A percentile compares a stretch with the other conserved stretches of the same genome.
These are phyloP conservation scores for Homarus gammarus DNA, from an alignment of 2,888 invertebrate genomes.

Conservation along the genomic window DNA sequence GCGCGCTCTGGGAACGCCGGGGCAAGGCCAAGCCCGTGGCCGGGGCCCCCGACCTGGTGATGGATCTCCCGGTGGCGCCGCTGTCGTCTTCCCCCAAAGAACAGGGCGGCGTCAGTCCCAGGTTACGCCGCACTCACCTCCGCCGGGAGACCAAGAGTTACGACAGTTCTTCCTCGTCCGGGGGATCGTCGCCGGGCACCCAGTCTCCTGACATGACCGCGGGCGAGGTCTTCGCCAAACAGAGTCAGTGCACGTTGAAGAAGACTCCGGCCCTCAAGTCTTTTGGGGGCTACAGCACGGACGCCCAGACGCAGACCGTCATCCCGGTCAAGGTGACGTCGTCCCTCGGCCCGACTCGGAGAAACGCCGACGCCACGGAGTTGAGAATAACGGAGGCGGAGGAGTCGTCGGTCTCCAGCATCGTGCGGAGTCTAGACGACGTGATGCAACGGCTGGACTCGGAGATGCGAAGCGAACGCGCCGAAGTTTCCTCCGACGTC, in stretches of 20 bases:
- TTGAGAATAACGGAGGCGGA: slow-evolving; percentile 72
- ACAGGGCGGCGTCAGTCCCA: slow-evolving; percentile 65
- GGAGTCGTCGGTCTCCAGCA: slow-evolving; percentile 71
- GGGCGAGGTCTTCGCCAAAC: slow-evolving; percentile 88
- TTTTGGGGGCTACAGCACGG: slow-evolving; percentile 73
- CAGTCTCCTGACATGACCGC: slow-evolving; percentile 83
- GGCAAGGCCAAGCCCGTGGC: slow-evolving; percentile 59
- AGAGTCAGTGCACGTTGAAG: slow-evolving; percentile 88
- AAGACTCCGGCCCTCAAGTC: slow-evolving; percentile 79
- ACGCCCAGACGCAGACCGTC: slow-evolving; percentile 77
- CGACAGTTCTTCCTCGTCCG: slow-evolving; percentile 76
- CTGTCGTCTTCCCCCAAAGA: slow-evolving; percentile 75
- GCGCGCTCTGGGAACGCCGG: slow-evolving; percentile 70
- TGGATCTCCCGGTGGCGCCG: slow-evolving; percentile 76
- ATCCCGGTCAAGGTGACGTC: slow-evolving; percentile 76
- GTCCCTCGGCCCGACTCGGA: slow-evolving; percentile 73
- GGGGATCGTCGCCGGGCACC: slow-evolving; percentile 79
- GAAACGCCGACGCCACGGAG: slow-evolving; percentile 77
- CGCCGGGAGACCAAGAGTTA: slow-evolving; percentile 59
- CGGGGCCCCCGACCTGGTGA: slow-evolving; percentile 76
- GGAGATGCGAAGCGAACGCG: slow-evolving; percentile 58
- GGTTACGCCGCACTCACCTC: slow-evolving; percentile 62
- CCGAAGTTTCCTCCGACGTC: slow-evolving; percentile 64
- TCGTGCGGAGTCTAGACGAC: slow-evolving; percentile 70
- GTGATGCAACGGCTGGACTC: slow-evolving; percentile 64